phyloP scores from a whole-genome alignment of 2,113 vertebrate genomes.

The Atrichornis clamosus region DNA sequence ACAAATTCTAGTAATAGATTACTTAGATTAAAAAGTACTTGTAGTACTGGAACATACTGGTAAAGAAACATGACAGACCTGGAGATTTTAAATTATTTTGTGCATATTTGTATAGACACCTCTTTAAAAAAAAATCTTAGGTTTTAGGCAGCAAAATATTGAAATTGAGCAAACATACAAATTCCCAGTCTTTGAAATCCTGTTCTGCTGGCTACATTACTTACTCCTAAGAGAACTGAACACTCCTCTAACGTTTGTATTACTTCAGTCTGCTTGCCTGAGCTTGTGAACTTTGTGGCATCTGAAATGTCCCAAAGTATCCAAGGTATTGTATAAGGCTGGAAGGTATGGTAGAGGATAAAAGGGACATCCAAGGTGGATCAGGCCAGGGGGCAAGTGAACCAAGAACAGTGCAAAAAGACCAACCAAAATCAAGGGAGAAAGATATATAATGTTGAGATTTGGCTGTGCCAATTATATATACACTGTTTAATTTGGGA shows the following conservation, averaged over 20 bases:
- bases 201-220: not conserved
- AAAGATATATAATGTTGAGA: not conserved
- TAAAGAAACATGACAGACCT: not conserved
- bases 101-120: not conserved
- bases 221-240: not conserved
- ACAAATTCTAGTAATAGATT: not conserved
- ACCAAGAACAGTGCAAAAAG: not conserved
- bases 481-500: not conserved
- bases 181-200: not conserved
- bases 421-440: not conserved
- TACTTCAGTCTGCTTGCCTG: not conserved
- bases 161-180: not conserved
- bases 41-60: not conserved
- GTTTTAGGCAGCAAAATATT: not conserved
- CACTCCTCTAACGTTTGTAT: not conserved
- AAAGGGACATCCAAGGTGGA: not conserved
- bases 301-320: not conserved
- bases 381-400: not conserved
- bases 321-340: not conserved
- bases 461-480: not conserved
- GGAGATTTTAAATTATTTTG: not conserved
- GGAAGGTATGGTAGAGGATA: not conserved
- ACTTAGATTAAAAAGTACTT: not conserved
- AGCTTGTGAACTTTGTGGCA: not conserved
- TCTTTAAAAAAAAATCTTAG: not conserved